These are phyloP conservation scores for Podocnemis expansa DNA, from an alignment of 2,113 vertebrate species.

Conservation along the genomic window DNA sequence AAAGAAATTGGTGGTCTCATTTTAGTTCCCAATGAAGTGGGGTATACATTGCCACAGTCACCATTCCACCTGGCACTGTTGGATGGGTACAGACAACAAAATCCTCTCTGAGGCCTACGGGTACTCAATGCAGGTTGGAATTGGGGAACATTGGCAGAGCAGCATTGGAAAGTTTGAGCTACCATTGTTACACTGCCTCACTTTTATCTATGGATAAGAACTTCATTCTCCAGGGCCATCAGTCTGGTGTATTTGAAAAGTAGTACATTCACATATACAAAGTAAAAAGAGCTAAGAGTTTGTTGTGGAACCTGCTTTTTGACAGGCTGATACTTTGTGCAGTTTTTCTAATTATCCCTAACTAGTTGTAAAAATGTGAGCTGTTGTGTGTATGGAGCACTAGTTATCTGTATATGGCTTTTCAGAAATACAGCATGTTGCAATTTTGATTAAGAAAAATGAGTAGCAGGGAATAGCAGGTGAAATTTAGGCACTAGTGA, in stretches of 20 bases:
- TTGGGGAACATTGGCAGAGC: background rate
- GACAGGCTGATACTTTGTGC: background rate
- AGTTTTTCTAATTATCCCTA: background rate
- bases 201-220: background rate
- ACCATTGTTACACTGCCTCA: background rate
- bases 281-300: background rate
- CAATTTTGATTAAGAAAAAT: constrained; percentile 9
- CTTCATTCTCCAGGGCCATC: background rate
- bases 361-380: background rate
- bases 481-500: background rate
- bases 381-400: background rate
- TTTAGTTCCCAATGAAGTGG: background rate
- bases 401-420: background rate
- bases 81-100: background rate
- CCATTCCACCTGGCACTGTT: background rate
- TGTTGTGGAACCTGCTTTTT: background rate
- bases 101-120: background rate
- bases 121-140: background rate
- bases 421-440: background rate
- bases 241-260: background rate
- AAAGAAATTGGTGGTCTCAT: background rate
- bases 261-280: background rate
- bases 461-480: background rate
- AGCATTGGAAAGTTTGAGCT: background rate
- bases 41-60: background rate